Evolutionary conservation across 37 sponge, comb jelly and placozoan genomes (phyloP).

Genomic region (Halichondria panicea): DNA sequence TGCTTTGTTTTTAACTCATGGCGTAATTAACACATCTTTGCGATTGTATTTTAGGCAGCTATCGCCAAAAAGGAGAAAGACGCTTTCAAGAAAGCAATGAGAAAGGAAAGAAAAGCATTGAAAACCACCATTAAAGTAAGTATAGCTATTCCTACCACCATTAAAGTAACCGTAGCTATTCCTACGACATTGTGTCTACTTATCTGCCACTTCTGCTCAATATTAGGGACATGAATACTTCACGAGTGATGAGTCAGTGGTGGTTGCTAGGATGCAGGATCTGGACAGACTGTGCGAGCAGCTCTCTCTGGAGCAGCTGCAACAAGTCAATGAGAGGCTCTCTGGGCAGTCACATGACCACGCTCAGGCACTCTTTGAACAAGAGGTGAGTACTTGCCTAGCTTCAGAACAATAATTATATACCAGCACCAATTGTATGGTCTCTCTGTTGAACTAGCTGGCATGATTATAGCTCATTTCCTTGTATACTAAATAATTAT

Average conservation of each 20-base stretch:
- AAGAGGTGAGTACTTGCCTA: slow-evolving; percentile 16
- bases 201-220: not conserved
- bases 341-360: slow-evolving; percentile 8
- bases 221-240: slow-evolving; percentile 69
- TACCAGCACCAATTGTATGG: too few species aligned
- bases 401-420: not conserved
- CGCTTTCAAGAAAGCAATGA: slow-evolving; percentile 65
- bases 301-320: slow-evolving; percentile 47
- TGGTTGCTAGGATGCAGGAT: slow-evolving; percentile 61
- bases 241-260: slow-evolving; percentile 30
- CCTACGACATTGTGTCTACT: not conserved
- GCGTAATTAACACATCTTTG: not conserved
- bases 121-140: slow-evolving; percentile 70
- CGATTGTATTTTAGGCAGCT: slow-evolving; percentile 33
- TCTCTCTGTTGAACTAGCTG: too few species aligned
- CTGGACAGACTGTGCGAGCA: slow-evolving; percentile 65
- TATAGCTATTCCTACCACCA: not conserved
- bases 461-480: too few species aligned
- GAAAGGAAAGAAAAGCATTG: slow-evolving; percentile 76
- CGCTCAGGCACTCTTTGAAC: slow-evolving; percentile 28
- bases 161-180: not conserved
- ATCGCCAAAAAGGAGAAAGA: slow-evolving; percentile 72
- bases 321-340: slow-evolving; percentile 32
- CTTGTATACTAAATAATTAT: too few species aligned
- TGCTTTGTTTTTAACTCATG: too few species aligned